Base-by-base conservation (phyloP, 1,140 invertebrate genomes). In the Rhynchophorus ferrugineus region DNA sequence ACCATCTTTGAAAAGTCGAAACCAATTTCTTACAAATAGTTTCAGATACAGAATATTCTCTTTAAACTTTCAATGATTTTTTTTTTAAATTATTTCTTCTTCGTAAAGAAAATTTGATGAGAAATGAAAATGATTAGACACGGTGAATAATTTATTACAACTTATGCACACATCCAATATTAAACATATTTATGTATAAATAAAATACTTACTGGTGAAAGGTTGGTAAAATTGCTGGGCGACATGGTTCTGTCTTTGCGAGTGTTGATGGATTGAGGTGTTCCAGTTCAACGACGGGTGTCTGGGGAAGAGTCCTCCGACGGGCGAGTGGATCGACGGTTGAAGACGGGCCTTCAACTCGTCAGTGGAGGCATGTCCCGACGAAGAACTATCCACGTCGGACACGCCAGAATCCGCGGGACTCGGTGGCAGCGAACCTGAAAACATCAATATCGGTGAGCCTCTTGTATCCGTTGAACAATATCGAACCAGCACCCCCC, bases 321-420 rank as follows among this genome's bases (percentile, higher is more conserved):
- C 62, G 3, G 66, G 67, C 43, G 68, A 69, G 52, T 69, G 68
- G 35, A 68, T 49, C 11, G 61, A 64, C 2, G 63, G 66, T 52
- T 68, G 66, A 17, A 87, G 77, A 67, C 87, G 81, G 58, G 87
- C 84, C 75, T 89, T 86, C 66, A 90, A 76, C 71, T 93, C 88
- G 67, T 92, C 89, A 57, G 86, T 89, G 48, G 89, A 80, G 71
- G 80, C 76, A 65, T 86, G 83, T 33, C 94, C 93, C 51, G 88
- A 90, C 62, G 89, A 92, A 57, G 89, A 93, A 61, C 88, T 92
- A 73, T 97, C 92, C 57, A 96, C 91, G 73, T 97, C 93, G 35
- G 91, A 95, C 11, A 96, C 93, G 49, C 95, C 94, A 64, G 91
- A 95, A 76, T 97, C 93, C 9, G 94, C 92, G 47, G 95, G 94